A percentile compares a stretch with the other conserved stretches of the same genome.
phyloP scores from a whole-genome alignment of 2,113 vertebrate species.

The Tetrax tetrax region DNA sequence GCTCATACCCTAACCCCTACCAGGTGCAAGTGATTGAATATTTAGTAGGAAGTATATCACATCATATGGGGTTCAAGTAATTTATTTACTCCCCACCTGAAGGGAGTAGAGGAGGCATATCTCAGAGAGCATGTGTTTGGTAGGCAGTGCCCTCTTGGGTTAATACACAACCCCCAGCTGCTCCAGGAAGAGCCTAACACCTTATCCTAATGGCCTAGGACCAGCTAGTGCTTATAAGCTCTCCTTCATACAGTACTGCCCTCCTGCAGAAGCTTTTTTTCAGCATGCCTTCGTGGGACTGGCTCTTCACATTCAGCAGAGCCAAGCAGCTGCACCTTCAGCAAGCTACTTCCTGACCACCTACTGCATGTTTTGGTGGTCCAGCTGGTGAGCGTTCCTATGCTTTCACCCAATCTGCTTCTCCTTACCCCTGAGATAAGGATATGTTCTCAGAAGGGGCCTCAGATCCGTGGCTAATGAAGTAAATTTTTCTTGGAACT shows the following conservation, averaged over 20 bases:
- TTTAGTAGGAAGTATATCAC: neutral
- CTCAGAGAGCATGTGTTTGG: neutral
- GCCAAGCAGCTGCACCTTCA: constrained; percentile 44
- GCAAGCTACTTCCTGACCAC: neutral
- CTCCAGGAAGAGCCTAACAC: neutral
- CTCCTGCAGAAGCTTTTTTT: neutral
- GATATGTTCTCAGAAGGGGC: neutral
- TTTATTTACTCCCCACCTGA: neutral
- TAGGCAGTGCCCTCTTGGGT: too few relatives aligned
- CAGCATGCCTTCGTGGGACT: neutral
- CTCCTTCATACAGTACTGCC: fast-evolving
- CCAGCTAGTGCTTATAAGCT: neutral
- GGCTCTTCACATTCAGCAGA: neutral
- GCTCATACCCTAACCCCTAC: neutral
- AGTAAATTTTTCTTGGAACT: constrained; percentile 17
- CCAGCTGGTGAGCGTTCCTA: constrained; percentile 47
- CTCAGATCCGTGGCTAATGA: constrained; percentile 11
- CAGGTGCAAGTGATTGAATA: neutral
- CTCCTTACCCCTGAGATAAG: neutral
- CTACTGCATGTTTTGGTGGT: constrained; percentile 15
- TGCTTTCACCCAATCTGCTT: neutral
- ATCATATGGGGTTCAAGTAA: neutral
- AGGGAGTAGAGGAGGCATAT: neutral
- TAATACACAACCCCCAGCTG: neutral
- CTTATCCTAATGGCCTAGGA: fast-evolving